Base-by-base conservation (phyloP, 2,797 vertebrate genomes). In the Phataginus tricuspis region DNA sequence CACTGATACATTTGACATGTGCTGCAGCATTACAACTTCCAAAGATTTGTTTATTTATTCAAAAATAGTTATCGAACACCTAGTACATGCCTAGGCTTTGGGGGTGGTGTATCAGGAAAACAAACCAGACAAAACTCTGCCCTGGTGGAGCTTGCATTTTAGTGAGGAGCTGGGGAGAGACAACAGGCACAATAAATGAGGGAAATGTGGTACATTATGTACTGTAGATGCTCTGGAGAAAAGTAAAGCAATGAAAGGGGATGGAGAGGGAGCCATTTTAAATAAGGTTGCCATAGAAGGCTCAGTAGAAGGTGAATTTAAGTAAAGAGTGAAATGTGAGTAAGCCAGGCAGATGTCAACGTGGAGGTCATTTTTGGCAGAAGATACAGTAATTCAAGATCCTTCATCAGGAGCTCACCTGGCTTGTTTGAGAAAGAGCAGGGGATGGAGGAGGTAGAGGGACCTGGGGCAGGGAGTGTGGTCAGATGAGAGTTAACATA, bases 391-490 rank as follows among this genome's bases (percentile, higher is more conserved):
- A 25, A 13, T 6, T 9, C 31, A 39, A 86, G 49, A n/a, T 16
- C 19, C 29, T 37, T 4, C 10, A 13, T 53, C 27, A 49, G 39
- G 25, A 34, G 11, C 39, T 12, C 1, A 5, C 27, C 39, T 89
- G 63, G 16, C 21, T 66, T 71, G 37, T 85, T 49, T 68, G 69
- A 57, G 37, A 21, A 94, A 77, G 51, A 29, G 31, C 11, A 11
- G 27, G 4, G 13, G 3, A 3, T 7, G 1, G 14, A n/a, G 31
- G 45, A 34, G 1, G 7, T 4, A 10, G 45, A 10, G 25, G 39
- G 13, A 4, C 5, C 3, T 23, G 15, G 25, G 18, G 2, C 15
- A 16, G 34, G 53, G 21, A 23, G 55, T 21, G 8, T 34, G 57
- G 11, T 3, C 45, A 61, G 1, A 25, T 25, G 25, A 91, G 10